Conservation (phyloP, 2,888 invertebrate species). For the Noctua janthina region DNA sequence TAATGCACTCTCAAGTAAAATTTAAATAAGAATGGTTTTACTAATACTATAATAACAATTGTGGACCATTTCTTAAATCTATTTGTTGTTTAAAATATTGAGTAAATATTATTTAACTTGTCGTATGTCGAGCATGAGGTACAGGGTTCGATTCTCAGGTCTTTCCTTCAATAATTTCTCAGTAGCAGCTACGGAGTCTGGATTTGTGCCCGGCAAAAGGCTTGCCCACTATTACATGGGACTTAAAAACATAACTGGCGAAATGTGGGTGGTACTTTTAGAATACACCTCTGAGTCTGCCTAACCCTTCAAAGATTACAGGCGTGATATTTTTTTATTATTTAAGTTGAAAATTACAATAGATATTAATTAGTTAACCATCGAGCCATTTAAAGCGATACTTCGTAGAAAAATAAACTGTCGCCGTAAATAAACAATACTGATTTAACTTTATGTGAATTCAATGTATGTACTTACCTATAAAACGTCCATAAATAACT, state of each 20-base stretch:
- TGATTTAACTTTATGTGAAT: slow-evolving; percentile 1
- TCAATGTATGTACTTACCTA: not conserved
- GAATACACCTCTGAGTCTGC: not conserved
- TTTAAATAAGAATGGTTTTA: not conserved
- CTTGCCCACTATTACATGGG: not conserved
- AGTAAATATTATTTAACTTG: not conserved
- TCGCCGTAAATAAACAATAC: not conserved
- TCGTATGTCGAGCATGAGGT: not conserved
- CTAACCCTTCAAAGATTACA: not conserved
- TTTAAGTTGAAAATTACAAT: not conserved
- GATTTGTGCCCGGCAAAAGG: not conserved
- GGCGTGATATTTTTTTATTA: not conserved
- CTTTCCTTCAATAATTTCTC: not conserved
- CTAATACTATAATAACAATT: not conserved
- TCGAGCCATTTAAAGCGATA: not conserved
- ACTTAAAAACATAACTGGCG: not conserved
- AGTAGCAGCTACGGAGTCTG: not conserved
- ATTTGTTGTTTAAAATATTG: not conserved
- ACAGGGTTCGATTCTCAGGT: not conserved
- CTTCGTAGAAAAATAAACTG: not conserved
- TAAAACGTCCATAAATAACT: slow-evolving; percentile 22
- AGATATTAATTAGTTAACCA: not conserved
- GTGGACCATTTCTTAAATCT: not conserved
- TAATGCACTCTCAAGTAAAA: not conserved
- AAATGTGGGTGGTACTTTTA: not conserved